Conservation (phyloP, 2,797 vertebrate genomes). For the Micropoecilia bifurca region DNA sequence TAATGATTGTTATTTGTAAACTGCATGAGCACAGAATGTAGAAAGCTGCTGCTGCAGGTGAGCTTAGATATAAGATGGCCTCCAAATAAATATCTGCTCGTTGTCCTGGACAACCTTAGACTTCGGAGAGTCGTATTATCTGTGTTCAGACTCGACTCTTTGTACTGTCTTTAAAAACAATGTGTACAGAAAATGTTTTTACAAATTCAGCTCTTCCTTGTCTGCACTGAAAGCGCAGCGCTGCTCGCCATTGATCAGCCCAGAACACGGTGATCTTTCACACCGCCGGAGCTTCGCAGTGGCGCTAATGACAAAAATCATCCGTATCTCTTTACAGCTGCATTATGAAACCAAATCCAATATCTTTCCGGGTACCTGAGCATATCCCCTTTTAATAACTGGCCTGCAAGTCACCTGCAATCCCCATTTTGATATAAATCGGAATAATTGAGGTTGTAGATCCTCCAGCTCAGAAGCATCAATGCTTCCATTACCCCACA, state of each 20-base stretch:
- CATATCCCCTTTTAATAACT: constrained; percentile 43
- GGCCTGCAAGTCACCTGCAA: constrained; percentile 39
- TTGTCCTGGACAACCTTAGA: neutral
- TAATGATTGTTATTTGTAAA: neutral
- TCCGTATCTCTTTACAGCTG: constrained; percentile 2
- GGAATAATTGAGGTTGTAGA: constrained; percentile 61
- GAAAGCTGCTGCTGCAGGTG: neutral
- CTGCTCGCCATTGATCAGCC: constrained; percentile 26
- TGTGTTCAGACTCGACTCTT: constrained; percentile 38
- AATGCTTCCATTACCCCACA: neutral
- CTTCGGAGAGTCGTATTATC: constrained; percentile 14
- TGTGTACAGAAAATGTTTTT: constrained; percentile 24
- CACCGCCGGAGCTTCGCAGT: constrained; percentile 7
- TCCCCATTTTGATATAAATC: constrained; percentile 44
- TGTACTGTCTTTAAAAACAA: constrained; percentile 60
- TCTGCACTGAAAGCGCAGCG: constrained; percentile 7
- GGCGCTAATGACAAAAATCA: constrained; percentile 7
- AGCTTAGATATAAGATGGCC: neutral
- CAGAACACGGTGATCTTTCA: neutral
- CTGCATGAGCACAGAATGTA: neutral
- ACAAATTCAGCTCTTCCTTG: neutral
- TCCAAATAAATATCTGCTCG: neutral
- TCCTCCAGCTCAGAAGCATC: constrained; percentile 31
- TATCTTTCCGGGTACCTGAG: constrained; percentile 35
- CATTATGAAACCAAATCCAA: constrained; percentile 60